Base-by-base conservation (phyloP, 1,140 invertebrate species). In the Lordiphosa stackelbergi region DNA sequence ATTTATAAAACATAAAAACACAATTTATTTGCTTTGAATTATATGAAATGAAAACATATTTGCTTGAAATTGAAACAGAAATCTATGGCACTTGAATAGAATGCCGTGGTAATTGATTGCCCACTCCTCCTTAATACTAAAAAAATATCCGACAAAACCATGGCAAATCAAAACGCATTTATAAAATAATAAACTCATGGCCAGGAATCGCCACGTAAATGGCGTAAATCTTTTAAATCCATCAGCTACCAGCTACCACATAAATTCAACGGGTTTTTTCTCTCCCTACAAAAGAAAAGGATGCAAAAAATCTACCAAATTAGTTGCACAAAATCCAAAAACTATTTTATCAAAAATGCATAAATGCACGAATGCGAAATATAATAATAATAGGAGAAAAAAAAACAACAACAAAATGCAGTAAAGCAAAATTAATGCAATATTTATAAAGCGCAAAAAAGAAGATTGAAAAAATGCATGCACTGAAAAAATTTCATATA, bases 281-380 rank as follows among this genome's bases (percentile, higher is more conserved):
- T 22, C 36, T 52, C 19, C 4, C 19, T 35, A 40, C 5, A 53
- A 28, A 68, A 59, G 2, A 66, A 45, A 62, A 42, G n/a, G 45
- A 40, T 7, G 10, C 16, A 60, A 54, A 69, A 61, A 61, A 62
- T 35, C 35, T 13, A 31, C 49, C 53, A 81, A 83, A 81, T 81
- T 81, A 81, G 75, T 72, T 72, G 63, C 51, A 65, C 51, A 52
- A 70, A 75, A 83, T 72, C 59, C 62, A 75, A 79, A 75, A 83
- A 75, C 66, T 83, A 72, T 81, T 81, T 71, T 66, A 81, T 83
- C 72, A 81, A 81, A 81, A 81, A 81, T 81, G 59, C 72, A 81
- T 81, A 81, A 81, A 72, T 81, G 59, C 72, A 81, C 83, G 83
- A 81, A 72, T 66, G 49, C 22, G 55, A 52, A 74, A 53, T 56